These are phyloP conservation scores for Leptobrachium leishanense DNA, from an alignment of 2,113 vertebrate species.

Conservation along the genomic window DNA sequence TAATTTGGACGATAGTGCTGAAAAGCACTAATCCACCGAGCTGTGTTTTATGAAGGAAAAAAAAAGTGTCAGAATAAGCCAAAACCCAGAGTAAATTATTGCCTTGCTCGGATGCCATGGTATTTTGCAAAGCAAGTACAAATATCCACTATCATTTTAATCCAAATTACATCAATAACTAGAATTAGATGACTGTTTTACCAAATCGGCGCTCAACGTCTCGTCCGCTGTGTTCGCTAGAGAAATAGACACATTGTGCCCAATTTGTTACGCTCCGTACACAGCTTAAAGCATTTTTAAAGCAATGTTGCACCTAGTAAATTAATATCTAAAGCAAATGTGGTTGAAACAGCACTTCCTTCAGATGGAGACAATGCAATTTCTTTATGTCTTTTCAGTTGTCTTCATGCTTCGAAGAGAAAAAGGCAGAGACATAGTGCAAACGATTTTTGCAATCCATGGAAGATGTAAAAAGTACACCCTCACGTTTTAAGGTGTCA, in stretches of 20 bases:
- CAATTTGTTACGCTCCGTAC: not conserved
- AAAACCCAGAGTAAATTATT: slow-evolving; percentile 26
- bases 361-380: too few species aligned
- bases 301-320: not conserved
- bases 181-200: not conserved
- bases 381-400: too few species aligned
- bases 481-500: too few species aligned
- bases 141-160: slow-evolving; percentile 9
- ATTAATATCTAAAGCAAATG: not conserved
- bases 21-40: slow-evolving; percentile 42
- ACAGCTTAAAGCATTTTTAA: not conserved
- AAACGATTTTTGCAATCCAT: too few species aligned
- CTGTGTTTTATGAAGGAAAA: not conserved
- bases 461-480: too few species aligned
- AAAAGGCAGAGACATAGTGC: too few species aligned
- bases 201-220: not conserved
- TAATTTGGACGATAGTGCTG: slow-evolving; percentile 38
- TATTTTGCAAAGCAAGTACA: slow-evolving; percentile 21
- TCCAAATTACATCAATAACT: slow-evolving; percentile 17
- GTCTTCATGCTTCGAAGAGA: too few species aligned
- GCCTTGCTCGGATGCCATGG: not conserved
- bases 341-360: too few species aligned
- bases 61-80: slow-evolving; percentile 35
- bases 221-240: not conserved
- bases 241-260: too few species aligned